A percentile compares a stretch with the other conserved stretches of the same genome.
Conservation (phyloP, 2,888 invertebrate species). For the Ophion ellenae region DNA sequence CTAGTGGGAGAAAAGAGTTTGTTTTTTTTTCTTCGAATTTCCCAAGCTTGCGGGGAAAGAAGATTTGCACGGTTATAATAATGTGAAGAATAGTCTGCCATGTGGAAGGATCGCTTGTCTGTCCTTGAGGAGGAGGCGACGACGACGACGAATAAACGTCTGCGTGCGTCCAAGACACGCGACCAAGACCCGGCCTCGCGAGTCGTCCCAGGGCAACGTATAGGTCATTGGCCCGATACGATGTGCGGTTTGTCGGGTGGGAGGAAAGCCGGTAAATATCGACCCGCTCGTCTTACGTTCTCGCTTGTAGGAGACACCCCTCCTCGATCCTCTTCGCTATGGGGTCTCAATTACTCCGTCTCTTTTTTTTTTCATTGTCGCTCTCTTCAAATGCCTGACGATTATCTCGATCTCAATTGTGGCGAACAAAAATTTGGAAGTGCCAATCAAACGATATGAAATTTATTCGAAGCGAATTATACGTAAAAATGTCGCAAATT, state of each 20-base stretch:
- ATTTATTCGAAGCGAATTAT: too few species aligned
- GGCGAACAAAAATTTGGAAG: not conserved
- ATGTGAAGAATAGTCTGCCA: not conserved
- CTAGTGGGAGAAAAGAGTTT: not conserved
- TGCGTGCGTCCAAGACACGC: not conserved
- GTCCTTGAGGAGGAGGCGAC: constrained; percentile 11
- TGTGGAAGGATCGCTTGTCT: not conserved
- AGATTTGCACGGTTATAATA: not conserved
- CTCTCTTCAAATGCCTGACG: not conserved
- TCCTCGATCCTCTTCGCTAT: constrained; percentile 12
- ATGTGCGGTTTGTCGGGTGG: constrained; percentile 56
- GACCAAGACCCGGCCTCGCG: constrained; percentile 47
- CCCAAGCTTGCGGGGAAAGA: not conserved
- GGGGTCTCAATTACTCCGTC: constrained; percentile 13
- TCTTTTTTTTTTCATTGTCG: not conserved
- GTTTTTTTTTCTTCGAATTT: too few species aligned
- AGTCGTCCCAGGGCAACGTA: constrained; percentile 55
- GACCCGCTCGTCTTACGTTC: constrained; percentile 75
- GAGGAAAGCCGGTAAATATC: constrained; percentile 80
- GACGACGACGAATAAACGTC: constrained; percentile 40
- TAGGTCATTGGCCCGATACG: constrained; percentile 77
- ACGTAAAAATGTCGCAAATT: too few species aligned
- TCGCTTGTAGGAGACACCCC: constrained; percentile 33
- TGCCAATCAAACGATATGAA: too few species aligned
- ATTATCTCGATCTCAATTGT: not conserved